Conservation (phyloP, 2,888 invertebrate genomes). For the Harpalus rubripes region DNA sequence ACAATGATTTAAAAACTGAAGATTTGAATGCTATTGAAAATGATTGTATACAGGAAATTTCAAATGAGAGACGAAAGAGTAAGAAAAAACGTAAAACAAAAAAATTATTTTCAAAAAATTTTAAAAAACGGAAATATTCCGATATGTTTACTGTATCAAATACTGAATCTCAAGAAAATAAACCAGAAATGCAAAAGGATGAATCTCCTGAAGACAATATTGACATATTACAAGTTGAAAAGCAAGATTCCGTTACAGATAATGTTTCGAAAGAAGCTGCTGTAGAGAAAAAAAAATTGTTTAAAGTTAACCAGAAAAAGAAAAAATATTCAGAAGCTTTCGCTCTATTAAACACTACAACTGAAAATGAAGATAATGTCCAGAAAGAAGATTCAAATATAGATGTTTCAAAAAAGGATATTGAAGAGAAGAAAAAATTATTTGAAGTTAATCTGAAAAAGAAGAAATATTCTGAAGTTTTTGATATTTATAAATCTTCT, state of each 20-base stretch:
- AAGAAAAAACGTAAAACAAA: constrained; percentile 23
- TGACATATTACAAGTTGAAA: neutral
- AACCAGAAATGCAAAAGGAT: neutral
- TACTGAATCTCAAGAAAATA: constrained; percentile 35
- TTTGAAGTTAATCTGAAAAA: neutral
- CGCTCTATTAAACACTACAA: neutral
- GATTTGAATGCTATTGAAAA: neutral
- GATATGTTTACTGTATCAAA: constrained; percentile 28
- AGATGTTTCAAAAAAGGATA: neutral
- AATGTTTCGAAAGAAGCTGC: neutral
- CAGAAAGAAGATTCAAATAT: neutral
- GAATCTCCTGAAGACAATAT: neutral
- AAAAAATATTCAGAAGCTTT: neutral
- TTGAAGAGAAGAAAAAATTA: neutral
- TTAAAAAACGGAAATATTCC: constrained; percentile 37
- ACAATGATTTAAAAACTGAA: neutral
- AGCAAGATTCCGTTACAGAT: neutral
- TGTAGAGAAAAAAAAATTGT: neutral
- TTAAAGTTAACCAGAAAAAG: neutral
- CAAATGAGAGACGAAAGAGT: neutral
- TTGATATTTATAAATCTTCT: constrained; percentile 1
- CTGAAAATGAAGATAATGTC: neutral
- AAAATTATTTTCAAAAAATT: constrained; percentile 1
- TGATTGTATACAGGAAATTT: neutral
- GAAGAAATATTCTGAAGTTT: constrained; percentile 40